phyloP scores from a whole-genome alignment of 2,888 invertebrate genomes.

The Ormyrus thymus region DNA sequence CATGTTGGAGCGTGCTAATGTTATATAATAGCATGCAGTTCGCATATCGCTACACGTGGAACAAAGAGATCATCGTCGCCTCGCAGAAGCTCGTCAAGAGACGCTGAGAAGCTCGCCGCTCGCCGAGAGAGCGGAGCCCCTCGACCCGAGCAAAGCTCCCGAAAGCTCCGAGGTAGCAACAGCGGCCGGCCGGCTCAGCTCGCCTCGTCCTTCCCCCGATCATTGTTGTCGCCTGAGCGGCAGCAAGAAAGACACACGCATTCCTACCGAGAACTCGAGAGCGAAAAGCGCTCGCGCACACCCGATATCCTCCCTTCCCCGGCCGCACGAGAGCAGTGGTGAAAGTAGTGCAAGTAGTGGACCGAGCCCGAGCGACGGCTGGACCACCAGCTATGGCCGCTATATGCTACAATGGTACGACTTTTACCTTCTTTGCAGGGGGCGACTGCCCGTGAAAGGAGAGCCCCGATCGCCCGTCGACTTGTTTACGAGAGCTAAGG shows the following conservation, averaged over 20 bases:
- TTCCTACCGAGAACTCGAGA: no score
- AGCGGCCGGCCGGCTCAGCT: conserved; percentile 16
- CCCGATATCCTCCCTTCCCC: neutral
- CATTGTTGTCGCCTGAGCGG: no score
- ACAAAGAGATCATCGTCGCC: conserved; percentile 93
- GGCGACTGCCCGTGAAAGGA: no score
- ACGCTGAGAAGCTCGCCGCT: conserved; percentile 81
- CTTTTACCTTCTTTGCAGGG: neutral
- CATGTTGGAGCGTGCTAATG: conserved; percentile 74
- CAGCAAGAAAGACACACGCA: no score
- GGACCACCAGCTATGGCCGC: conserved; percentile 67
- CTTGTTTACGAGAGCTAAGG: neutral
- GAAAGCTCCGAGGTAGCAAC: neutral
- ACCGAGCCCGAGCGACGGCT: neutral
- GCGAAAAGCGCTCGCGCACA: neutral
- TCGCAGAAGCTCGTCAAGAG: conserved; percentile 94
- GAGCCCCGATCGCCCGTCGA: neutral
- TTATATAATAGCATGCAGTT: conserved; percentile 80
- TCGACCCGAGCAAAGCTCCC: conserved; percentile 6
- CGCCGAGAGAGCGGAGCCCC: conserved; percentile 30
- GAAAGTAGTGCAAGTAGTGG: neutral
- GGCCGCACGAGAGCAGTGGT: neutral
- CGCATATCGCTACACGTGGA: conserved; percentile 94
- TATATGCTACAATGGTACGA: conserved; percentile 71
- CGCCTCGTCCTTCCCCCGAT: neutral